Evolutionary conservation across 2,113 vertebrate genomes (phyloP), one percentile per base, ranked within the genome.

Genomic region (Gila orcuttii): DNA sequence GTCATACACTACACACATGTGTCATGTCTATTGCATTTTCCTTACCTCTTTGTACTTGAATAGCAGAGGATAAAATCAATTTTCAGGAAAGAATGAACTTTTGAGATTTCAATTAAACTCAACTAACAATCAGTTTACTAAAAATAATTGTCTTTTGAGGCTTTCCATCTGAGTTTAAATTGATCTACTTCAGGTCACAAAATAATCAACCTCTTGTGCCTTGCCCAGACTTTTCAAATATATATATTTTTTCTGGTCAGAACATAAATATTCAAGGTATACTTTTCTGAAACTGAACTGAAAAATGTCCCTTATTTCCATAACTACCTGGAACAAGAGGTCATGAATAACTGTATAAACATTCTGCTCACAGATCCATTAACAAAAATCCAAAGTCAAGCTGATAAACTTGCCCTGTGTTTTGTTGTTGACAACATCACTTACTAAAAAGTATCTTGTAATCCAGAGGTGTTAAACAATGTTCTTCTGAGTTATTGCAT

Each of bases 401-500:
- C n/a, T 21, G 17, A 47, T 79, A n/a, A 60, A 59, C 33, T n/a
- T 6, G 3, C 21, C 55, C 9, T 33, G 42, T 36, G 42, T 69
- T 82, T 77, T 55, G 15, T 77, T 59, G 76, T 33, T 23, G 28
- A 12, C 36, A 80, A 1, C 21, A 11, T 45, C 10, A 62, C 36
- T n/a, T 33, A 42, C 31, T 79, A 36, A n/a, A 69, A 66, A 50
- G 42, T 28, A 66, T 3, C 79, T 50, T 69, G 28, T 68, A 69
- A 73, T 52, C 15, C 59, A 52, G 79, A 25, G 71, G 59, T 52
- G 15, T 55, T 68, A 23, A 52, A 47, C 19, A 4, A 50, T 83
- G 31, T 66, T 88, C 74, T 75, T 74, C 19, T 59, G 68, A 17
- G 52, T 74, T 21, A 60, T 33, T 71, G 77, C 52, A 60, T 85